Percentiles rank a stretch among this genome's conserved stretches.
Conservation (phyloP, 2,113 vertebrate species). For the Charadrius vociferus region DNA sequence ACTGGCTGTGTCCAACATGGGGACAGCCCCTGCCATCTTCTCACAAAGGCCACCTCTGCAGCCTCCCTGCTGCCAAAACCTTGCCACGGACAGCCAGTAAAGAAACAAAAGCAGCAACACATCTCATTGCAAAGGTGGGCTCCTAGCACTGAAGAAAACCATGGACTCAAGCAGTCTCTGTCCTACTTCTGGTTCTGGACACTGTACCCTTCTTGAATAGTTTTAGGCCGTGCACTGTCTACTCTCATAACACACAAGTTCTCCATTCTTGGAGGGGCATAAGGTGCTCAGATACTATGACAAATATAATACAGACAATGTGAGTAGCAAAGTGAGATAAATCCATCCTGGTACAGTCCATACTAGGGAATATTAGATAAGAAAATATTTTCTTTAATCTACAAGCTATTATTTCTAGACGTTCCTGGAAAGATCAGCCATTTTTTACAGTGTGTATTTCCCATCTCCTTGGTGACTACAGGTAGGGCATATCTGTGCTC, state of each 20-base stretch:
- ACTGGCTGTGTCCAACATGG: neutral
- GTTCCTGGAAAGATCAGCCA: neutral
- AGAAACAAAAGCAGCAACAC: neutral
- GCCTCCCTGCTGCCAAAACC: neutral
- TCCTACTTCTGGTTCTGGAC: neutral
- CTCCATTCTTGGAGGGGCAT: neutral
- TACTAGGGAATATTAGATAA: neutral
- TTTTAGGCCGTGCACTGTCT: neutral
- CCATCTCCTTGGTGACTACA: neutral
- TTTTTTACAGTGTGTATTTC: neutral
- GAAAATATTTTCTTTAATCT: neutral
- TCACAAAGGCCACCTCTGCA: neutral
- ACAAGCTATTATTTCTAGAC: neutral
- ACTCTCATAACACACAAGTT: neutral
- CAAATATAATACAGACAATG: neutral
- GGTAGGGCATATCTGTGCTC: neutral
- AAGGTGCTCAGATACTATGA: neutral
- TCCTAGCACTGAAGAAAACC: neutral
- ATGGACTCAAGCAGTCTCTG: neutral
- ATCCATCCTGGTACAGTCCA: neutral
- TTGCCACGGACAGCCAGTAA: neutral
- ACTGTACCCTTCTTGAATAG: neutral
- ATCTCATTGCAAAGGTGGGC: neutral
- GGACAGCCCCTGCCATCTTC: neutral
- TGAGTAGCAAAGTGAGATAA: neutral